These are phyloP conservation scores for Cephus nigrinus DNA, from an alignment of 2,888 invertebrate genomes.

Conservation along the genomic window DNA sequence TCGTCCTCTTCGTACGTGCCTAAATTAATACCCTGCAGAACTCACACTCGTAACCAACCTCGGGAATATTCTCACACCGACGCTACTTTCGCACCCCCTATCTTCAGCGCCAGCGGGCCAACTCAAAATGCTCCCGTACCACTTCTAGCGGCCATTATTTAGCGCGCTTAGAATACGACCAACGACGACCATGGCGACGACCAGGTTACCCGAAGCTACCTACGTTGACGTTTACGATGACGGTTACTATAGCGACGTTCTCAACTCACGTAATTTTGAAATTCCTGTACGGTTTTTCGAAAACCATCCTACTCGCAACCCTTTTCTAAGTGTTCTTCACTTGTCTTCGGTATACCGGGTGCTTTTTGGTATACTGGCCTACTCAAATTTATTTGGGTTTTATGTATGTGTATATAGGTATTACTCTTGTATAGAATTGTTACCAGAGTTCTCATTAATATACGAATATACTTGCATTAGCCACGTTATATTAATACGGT, in stretches of 20 bases:
- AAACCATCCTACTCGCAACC: background rate
- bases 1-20: slow-evolving; percentile 39
- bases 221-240: background rate
- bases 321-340: background rate
- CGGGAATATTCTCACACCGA: slow-evolving; percentile 32
- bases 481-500: background rate
- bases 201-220: background rate
- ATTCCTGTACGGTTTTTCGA: background rate
- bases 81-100: slow-evolving; percentile 37
- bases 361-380: background rate
- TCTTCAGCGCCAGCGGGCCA: slow-evolving; percentile 19
- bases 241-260: background rate
- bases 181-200: background rate
- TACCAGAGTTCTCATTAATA: background rate
- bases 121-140: slow-evolving; percentile 41
- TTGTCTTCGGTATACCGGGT: background rate
- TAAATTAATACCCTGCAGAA: slow-evolving; percentile 59
- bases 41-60: slow-evolving; percentile 5
- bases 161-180: slow-evolving; percentile 62
- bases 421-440: background rate
- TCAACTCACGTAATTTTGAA: background rate
- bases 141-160: slow-evolving; percentile 64
- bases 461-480: background rate
- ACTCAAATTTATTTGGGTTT: background rate
- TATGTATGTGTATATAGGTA: background rate